Evolutionary conservation across 2,113 vertebrate genomes (phyloP).

Genomic region (Plotosus lineatus): DNA sequence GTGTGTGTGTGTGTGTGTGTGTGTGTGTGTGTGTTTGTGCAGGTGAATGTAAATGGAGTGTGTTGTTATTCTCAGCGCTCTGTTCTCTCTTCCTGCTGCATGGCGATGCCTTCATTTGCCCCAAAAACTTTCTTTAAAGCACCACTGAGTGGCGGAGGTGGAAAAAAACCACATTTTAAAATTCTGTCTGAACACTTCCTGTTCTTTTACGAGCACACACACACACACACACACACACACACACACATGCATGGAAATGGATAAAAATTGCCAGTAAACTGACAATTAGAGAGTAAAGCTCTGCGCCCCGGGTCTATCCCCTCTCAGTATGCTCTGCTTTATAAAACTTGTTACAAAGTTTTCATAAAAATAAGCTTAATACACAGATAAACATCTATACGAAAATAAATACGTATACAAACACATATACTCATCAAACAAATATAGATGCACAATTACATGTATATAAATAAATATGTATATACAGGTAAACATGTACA

Average conservation of each 20-base stretch:
- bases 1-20: not conserved
- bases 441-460: no score
- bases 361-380: not conserved
- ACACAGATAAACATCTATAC: no score
- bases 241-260: not conserved
- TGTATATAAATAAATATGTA: no score
- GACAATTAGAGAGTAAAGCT: no score
- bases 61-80: constrained; percentile 42
- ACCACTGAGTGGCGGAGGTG: not conserved
- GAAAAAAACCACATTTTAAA: not conserved
- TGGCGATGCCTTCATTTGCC: not conserved
- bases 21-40: not conserved
- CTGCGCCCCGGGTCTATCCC: no score
- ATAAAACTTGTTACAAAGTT: no score
- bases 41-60: constrained; percentile 40
- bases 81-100: not conserved
- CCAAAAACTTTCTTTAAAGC: constrained; percentile 23
- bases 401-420: no score
- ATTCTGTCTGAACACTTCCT: constrained; percentile 6
- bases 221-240: constrained; percentile 15
- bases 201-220: constrained; percentile 5
- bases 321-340: no score
- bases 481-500: no score
- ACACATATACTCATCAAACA: no score
- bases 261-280: no score